These are phyloP conservation scores for Pristiophorus japonicus DNA, from an alignment of 2,113 vertebrate genomes.

Conservation along the genomic window DNA sequence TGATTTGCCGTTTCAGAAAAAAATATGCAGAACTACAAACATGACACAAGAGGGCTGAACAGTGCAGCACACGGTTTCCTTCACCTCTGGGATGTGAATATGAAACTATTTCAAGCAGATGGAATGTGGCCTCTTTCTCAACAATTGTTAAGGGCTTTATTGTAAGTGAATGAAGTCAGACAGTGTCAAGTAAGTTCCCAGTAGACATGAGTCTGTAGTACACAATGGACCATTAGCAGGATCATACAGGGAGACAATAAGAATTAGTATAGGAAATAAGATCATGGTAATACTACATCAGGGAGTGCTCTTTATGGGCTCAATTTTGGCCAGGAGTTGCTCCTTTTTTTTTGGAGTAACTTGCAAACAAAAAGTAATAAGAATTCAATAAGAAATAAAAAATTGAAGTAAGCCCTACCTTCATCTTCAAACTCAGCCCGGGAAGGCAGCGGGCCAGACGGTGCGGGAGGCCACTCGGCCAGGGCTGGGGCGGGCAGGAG, in stretches of 20 bases:
- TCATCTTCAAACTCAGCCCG: too few species aligned
- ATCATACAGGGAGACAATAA: not conserved
- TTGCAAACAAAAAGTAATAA: too few species aligned
- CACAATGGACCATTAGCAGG: not conserved
- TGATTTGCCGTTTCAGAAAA: not conserved
- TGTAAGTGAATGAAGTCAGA: not conserved
- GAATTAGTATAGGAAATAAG: not conserved
- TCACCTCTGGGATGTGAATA: too few species aligned
- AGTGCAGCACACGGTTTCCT: not conserved
- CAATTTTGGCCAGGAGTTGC: too few species aligned
- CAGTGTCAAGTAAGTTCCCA: not conserved
- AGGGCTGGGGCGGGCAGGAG: too few species aligned
- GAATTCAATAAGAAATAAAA: too few species aligned
- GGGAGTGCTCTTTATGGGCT: not conserved
- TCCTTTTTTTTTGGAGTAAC: too few species aligned
- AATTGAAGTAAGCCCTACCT: too few species aligned
- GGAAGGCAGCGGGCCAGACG: too few species aligned
- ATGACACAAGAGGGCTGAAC: not conserved
- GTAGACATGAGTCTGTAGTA: not conserved
- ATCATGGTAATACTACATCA: not conserved
- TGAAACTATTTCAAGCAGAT: constrained; percentile 1
- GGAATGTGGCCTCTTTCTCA: not conserved
- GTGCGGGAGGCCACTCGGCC: too few species aligned
- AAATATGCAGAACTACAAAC: not conserved
- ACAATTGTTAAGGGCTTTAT: not conserved